phyloP scores from a whole-genome alignment of 2,888 invertebrate genomes.

The Agriopis leucophaearia region DNA sequence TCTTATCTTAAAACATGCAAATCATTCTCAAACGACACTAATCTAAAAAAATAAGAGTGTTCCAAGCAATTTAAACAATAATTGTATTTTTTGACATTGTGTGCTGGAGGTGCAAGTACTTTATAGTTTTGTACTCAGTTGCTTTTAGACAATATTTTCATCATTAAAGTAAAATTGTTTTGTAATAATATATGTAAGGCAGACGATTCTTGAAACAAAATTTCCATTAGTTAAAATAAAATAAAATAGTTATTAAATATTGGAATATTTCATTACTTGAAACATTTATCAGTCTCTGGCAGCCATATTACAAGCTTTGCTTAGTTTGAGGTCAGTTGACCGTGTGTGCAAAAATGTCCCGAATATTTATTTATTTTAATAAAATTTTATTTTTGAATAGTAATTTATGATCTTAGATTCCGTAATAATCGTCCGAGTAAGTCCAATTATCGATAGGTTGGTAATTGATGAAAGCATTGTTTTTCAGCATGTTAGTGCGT shows the following conservation, averaged over 20 bases:
- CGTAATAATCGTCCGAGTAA: not conserved
- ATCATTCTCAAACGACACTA: conserved; percentile 4
- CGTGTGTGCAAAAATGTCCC: too few species aligned
- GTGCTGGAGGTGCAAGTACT: conserved; percentile 28
- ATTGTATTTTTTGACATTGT: not conserved
- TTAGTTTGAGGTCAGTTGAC: too few species aligned
- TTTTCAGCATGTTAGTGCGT: conserved; percentile 30
- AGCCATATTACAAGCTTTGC: too few species aligned
- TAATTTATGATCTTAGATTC: not conserved
- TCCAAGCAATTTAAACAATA: not conserved
- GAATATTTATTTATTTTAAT: too few species aligned
- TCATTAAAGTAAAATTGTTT: not conserved
- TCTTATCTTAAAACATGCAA: conserved; percentile 5
- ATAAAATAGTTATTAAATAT: too few species aligned
- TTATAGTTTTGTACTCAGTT: conserved; percentile 16
- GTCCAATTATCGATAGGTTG: not conserved
- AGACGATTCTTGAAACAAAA: too few species aligned
- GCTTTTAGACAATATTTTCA: conserved; percentile 30
- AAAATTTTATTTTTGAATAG: too few species aligned
- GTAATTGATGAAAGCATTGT: conserved; percentile 46
- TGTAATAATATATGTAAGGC: too few species aligned
- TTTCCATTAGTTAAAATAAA: too few species aligned
- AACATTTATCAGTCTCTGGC: too few species aligned
- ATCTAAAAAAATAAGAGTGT: not conserved
- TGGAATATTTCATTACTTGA: not conserved